These are phyloP conservation scores for Nothocercus julius DNA, from an alignment of 2,113 vertebrate species.

Conservation along the genomic window DNA sequence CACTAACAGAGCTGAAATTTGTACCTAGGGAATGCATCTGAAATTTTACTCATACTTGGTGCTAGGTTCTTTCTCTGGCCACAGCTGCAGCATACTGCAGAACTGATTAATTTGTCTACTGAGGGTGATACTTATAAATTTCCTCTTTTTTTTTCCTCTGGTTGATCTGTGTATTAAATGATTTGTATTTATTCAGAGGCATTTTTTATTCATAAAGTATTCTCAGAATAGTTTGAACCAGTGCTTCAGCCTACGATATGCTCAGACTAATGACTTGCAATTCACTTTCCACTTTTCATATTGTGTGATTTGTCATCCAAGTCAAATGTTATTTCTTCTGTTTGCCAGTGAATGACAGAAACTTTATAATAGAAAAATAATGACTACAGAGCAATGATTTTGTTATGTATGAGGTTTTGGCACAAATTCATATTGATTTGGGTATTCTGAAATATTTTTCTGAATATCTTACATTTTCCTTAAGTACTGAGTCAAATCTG, in stretches of 20 bases:
- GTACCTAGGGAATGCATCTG: background rate
- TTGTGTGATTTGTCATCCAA: slow-evolving; percentile 36
- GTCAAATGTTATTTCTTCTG: slow-evolving; percentile 10
- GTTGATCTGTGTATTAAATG: slow-evolving; percentile 24
- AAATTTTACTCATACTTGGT: slow-evolving; percentile 16
- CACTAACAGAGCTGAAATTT: background rate
- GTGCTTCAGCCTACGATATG: background rate
- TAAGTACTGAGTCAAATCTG: background rate
- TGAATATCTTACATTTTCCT: background rate
- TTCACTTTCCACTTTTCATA: slow-evolving; percentile 23
- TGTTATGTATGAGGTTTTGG: slow-evolving; percentile 32
- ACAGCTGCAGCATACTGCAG: background rate
- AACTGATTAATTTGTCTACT: slow-evolving; percentile 38
- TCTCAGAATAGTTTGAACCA: slow-evolving; percentile 34
- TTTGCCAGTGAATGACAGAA: slow-evolving; percentile 37
- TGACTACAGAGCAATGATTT: slow-evolving; percentile 21
- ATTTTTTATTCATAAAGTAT: slow-evolving; percentile 53
- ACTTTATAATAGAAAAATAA: slow-evolving; percentile 45
- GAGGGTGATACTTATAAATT: slow-evolving; percentile 35
- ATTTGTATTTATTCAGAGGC: slow-evolving; percentile 3
- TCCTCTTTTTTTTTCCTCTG: slow-evolving; percentile 19
- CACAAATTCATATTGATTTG: background rate
- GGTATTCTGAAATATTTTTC: slow-evolving; percentile 15
- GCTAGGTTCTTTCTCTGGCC: background rate
- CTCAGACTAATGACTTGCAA: slow-evolving; percentile 49